phyloP scores from a whole-genome alignment of 2,888 invertebrate genomes.

The Spisula solida region DNA sequence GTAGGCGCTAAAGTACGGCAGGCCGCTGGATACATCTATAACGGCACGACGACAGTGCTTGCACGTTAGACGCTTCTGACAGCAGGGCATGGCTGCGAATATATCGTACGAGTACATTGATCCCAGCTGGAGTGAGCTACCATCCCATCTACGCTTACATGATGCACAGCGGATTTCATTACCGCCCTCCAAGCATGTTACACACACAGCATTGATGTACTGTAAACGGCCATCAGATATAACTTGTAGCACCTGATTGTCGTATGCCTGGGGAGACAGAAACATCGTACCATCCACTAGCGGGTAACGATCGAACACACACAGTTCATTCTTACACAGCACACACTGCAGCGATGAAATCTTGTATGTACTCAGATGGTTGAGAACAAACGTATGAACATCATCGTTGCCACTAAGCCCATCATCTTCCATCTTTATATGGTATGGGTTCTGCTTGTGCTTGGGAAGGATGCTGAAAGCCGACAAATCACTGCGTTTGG shows the following conservation, averaged over 20 bases:
- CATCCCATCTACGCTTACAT: slow-evolving; percentile 89
- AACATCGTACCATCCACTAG: slow-evolving; percentile 99
- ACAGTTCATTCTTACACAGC: slow-evolving; percentile 95
- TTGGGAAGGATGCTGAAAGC: slow-evolving; percentile 92
- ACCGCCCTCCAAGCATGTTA: slow-evolving; percentile 94
- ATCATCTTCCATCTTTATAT: slow-evolving; percentile 99
- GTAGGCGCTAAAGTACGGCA: slow-evolving; percentile 98
- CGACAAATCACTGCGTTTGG: slow-evolving; percentile 96
- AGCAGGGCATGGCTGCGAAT: slow-evolving; percentile 98
- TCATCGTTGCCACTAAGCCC: slow-evolving; percentile 99
- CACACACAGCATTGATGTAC: slow-evolving; percentile 97
- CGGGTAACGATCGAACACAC: slow-evolving; percentile 98
- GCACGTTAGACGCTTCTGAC: slow-evolving; percentile 97
- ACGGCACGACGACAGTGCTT: slow-evolving; percentile 96
- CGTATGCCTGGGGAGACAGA: slow-evolving; percentile 97
- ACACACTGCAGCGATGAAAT: slow-evolving; percentile 94
- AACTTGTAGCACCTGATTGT: slow-evolving; percentile 88
- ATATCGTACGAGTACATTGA: slow-evolving; percentile 99
- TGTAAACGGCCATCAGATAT: slow-evolving; percentile 93
- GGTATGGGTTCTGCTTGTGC: slow-evolving; percentile 99
- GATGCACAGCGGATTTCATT: slow-evolving; percentile 86
- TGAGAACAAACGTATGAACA: slow-evolving; percentile 97
- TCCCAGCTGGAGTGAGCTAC: slow-evolving; percentile 96
- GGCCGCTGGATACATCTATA: slow-evolving; percentile 93
- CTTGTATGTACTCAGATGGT: slow-evolving; percentile 96